A percentile compares a stretch with the other conserved stretches of the same genome.
Evolutionary conservation across 2,888 invertebrate genomes (phyloP).

Genomic region (Baccha elongata): DNA sequence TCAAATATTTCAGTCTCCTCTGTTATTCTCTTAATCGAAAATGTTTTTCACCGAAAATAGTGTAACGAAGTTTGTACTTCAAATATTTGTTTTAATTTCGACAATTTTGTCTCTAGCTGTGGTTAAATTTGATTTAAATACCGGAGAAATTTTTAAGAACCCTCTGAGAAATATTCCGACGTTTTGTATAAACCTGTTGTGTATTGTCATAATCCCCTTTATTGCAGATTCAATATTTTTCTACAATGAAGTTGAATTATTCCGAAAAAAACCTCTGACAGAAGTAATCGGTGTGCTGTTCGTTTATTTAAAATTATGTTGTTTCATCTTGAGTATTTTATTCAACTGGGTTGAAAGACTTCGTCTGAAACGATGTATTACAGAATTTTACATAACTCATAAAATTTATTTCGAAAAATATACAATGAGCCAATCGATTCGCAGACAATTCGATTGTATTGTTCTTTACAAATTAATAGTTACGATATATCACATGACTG

Average conservation of each 20-base stretch:
- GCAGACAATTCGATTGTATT: neutral
- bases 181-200: no score
- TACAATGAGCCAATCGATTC: neutral
- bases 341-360: neutral
- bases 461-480: neutral
- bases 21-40: no score
- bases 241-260: neutral
- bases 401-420: neutral
- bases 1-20: no score
- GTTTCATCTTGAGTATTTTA: neutral
- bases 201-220: no score
- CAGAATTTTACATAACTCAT: neutral
- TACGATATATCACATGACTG: conserved; percentile 6
- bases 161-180: no score
- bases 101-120: no score
- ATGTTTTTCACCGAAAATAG: no score
- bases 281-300: neutral
- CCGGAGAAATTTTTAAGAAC: no score
- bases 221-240: no score
- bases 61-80: no score
- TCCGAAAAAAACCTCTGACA: neutral
- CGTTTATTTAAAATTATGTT: neutral
- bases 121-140: no score
- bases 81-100: no score
- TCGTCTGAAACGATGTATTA: neutral